Conservation (phyloP, 2,797 vertebrate species). For the Eulemur coronatus region DNA sequence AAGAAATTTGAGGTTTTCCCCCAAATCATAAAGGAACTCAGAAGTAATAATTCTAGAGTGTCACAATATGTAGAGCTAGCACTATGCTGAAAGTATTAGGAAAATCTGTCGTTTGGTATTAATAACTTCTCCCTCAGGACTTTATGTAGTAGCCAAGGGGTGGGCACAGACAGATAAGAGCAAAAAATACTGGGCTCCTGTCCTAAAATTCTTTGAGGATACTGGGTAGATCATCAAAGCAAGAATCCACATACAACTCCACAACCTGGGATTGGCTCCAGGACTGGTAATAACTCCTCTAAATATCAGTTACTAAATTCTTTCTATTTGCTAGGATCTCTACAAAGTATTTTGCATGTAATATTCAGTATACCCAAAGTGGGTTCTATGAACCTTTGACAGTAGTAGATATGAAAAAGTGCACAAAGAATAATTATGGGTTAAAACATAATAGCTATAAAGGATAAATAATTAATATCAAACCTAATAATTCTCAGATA, state of each 20-base stretch:
- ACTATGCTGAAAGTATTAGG: neutral
- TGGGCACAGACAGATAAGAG: neutral
- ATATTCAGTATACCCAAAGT: neutral
- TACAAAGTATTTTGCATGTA: neutral
- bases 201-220: neutral
- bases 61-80: neutral
- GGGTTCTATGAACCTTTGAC: neutral
- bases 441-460: neutral
- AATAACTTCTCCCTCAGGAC: neutral
- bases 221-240: neutral
- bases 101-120: neutral
- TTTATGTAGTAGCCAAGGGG: neutral
- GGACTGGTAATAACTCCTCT: neutral
- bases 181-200: neutral
- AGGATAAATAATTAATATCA: neutral
- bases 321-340: neutral
- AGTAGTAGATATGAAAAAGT: neutral
- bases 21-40: neutral
- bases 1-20: neutral
- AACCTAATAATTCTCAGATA: neutral
- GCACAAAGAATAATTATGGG: neutral
- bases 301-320: neutral
- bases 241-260: neutral
- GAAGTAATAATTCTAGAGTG: neutral
- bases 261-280: neutral